Evolutionary conservation across 2,797 vertebrate genomes (phyloP).

Genomic region (Heteromormyrus szaboi): DNA sequence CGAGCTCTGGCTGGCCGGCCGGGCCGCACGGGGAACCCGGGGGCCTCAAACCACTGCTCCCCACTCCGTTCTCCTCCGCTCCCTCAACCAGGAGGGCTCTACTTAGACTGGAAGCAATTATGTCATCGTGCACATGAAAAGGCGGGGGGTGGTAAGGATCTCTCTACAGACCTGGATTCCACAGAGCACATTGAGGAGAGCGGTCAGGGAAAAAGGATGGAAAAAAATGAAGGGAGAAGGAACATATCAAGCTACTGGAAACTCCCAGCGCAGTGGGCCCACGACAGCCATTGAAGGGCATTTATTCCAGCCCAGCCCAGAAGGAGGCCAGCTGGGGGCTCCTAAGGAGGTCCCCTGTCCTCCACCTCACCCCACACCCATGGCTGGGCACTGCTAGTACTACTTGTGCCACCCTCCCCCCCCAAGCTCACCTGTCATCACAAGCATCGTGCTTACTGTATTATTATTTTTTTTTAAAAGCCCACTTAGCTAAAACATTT

Average conservation of each 20-base stretch:
- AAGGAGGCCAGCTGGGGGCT: background rate
- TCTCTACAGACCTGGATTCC: conserved; percentile 7
- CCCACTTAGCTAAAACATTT: background rate
- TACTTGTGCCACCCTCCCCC: background rate
- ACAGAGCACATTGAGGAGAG: background rate
- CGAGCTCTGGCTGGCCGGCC: background rate
- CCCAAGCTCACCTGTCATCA: background rate
- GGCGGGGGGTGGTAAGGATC: background rate
- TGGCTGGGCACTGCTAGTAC: background rate
- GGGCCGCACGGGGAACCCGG: background rate
- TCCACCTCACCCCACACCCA: background rate
- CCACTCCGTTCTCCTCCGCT: background rate
- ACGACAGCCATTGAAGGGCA: background rate
- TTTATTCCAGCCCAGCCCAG: background rate
- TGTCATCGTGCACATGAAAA: conserved; percentile 4
- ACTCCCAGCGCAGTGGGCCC: background rate
- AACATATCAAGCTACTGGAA: conserved; percentile 16
- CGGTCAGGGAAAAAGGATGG: background rate
- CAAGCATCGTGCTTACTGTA: background rate
- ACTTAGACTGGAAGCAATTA: conserved; percentile 15
- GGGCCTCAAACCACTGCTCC: conserved; percentile 1
- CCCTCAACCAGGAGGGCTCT: background rate
- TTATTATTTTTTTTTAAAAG: background rate
- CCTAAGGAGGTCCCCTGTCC: background rate
- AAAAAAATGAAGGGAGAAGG: background rate